These are phyloP conservation scores for Hirudinaria manillensis DNA, from an alignment of 2,888 invertebrate genomes.

Conservation along the genomic window DNA sequence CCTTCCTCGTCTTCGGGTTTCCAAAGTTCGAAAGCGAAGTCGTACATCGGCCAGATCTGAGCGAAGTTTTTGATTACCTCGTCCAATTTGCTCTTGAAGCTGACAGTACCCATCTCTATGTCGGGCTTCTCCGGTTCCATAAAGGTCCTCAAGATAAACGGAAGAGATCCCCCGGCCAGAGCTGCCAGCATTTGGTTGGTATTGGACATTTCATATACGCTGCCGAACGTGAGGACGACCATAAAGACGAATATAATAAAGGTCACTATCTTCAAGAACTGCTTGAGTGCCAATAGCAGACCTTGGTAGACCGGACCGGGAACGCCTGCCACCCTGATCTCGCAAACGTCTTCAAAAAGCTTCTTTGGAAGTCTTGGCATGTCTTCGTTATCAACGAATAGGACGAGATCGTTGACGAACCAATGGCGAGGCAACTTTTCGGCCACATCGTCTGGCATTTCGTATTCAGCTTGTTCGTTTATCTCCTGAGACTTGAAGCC, in stretches of 20 bases:
- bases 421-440: constrained; percentile 42
- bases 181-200: constrained; percentile 53
- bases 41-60: constrained; percentile 51
- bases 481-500: constrained; percentile 41
- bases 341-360: constrained; percentile 49
- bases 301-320: constrained; percentile 51
- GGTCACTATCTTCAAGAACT: constrained; percentile 49
- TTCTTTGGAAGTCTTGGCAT: constrained; percentile 51
- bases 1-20: constrained; percentile 33
- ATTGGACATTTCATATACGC: constrained; percentile 48
- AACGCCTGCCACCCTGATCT: constrained; percentile 49
- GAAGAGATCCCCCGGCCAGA: constrained; percentile 45
- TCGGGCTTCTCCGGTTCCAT: constrained; percentile 46
- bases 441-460: constrained; percentile 38
- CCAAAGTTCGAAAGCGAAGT: constrained; percentile 44
- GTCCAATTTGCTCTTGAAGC: constrained; percentile 52
- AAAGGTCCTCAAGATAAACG: constrained; percentile 45
- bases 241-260: constrained; percentile 52
- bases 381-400: constrained; percentile 51
- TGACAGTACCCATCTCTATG: constrained; percentile 49
- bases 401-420: constrained; percentile 48
- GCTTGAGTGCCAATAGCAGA: constrained; percentile 48
- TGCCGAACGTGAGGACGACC: constrained; percentile 53
- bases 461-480: constrained; percentile 41
- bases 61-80: constrained; percentile 50